Conservation (phyloP, 2,113 vertebrate genomes). For the Microcebus lehilahytsara region DNA sequence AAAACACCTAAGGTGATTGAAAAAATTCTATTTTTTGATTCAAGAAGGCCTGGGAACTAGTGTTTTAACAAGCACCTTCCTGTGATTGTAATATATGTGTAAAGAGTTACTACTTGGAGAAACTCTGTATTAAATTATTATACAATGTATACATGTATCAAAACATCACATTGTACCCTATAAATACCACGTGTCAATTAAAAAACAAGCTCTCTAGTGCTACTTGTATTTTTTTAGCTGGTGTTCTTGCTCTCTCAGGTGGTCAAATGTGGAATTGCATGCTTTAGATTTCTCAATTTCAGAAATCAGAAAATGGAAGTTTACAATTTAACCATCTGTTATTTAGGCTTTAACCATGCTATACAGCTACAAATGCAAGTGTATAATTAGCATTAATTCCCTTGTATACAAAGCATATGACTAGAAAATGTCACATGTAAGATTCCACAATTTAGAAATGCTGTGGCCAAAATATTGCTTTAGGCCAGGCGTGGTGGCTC, state of each 20-base stretch:
- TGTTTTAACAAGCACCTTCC: neutral
- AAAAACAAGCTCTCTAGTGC: neutral
- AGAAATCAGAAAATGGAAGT: neutral
- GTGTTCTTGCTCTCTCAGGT: conserved; percentile 38
- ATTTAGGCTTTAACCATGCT: neutral
- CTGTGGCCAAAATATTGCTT: neutral
- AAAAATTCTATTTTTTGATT: neutral
- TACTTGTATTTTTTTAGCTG: neutral
- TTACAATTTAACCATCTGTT: neutral
- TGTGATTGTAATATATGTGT: neutral
- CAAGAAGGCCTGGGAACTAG: neutral
- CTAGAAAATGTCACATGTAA: neutral
- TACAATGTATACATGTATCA: neutral
- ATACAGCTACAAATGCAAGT: neutral
- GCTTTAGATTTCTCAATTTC: neutral
- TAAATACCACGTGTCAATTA: neutral
- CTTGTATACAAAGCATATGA: neutral
- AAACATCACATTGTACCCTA: neutral
- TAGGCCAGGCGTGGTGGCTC: too few relatives aligned
- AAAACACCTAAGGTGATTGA: neutral
- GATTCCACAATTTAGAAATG: neutral
- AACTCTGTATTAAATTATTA: neutral
- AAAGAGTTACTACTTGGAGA: neutral
- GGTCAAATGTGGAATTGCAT: fast-evolving
- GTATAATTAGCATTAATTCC: neutral